These are phyloP conservation scores for Penaeus chinensis DNA, from an alignment of 1,140 invertebrate species.

Conservation along the genomic window DNA sequence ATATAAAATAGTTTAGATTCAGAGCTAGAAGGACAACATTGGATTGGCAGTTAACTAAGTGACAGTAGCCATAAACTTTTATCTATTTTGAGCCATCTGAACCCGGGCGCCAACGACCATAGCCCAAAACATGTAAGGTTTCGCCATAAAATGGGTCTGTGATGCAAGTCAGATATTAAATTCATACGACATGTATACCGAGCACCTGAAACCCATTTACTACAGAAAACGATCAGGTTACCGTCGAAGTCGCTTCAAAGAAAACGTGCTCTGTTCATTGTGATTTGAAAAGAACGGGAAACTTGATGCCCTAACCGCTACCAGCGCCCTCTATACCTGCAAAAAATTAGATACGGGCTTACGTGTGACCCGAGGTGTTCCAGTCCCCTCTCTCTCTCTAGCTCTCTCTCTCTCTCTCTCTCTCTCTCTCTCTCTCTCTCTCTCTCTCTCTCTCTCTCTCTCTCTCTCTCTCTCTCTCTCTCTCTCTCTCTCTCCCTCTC, in stretches of 20 bases:
- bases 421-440: neutral
- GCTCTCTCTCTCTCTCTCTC: neutral
- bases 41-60: neutral
- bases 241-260: constrained; percentile 8
- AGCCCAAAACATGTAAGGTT: neutral
- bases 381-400: too few relatives aligned
- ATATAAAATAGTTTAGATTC: neutral
- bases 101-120: neutral
- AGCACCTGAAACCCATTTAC: constrained; percentile 5
- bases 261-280: constrained; percentile 37
- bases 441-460: neutral
- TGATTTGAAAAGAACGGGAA: constrained; percentile 42
- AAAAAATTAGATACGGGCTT: too few relatives aligned
- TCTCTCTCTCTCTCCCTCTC: neutral
- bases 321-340: too few relatives aligned
- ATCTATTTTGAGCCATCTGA: constrained; percentile 14
- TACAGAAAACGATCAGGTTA: constrained; percentile 40
- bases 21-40: neutral
- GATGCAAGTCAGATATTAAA: constrained; percentile 33
- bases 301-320: constrained; percentile 10
- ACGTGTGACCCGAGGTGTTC: too few relatives aligned
- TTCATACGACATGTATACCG: constrained; percentile 32
- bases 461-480: neutral
- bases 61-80: constrained; percentile 7
- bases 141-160: neutral